A percentile compares a stretch with the other conserved stretches of the same genome.
phyloP scores from a whole-genome alignment of 2,113 vertebrate species.

The Phodopus roborovskii region DNA sequence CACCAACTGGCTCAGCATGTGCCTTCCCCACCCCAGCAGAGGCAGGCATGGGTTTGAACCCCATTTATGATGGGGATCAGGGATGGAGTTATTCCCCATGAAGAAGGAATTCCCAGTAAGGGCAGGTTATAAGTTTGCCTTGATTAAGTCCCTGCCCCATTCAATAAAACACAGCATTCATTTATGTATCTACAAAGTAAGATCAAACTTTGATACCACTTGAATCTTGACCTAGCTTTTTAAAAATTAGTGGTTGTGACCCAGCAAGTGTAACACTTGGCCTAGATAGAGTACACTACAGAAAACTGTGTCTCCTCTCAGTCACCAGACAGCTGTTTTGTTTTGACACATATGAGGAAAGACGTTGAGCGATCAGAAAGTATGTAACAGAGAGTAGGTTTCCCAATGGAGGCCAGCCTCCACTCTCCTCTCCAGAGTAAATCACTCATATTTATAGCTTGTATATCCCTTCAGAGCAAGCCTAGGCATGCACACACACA shows the following conservation, averaged over 20 bases:
- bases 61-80: too few relatives aligned
- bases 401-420: not conserved
- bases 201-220: not conserved
- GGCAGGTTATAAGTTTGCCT: too few relatives aligned
- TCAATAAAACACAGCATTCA: not conserved
- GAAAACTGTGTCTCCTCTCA: not conserved
- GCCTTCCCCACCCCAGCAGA: too few relatives aligned
- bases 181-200: not conserved
- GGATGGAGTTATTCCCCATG: too few relatives aligned
- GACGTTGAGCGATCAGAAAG: not conserved
- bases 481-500: constrained; percentile 50
- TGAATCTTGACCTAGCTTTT: constrained; percentile 31
- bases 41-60: too few relatives aligned
- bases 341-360: constrained; percentile 2
- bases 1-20: too few relatives aligned
- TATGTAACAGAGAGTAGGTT: not conserved
- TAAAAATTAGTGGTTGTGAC: not conserved
- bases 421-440: not conserved
- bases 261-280: not conserved
- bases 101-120: too few relatives aligned
- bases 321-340: not conserved
- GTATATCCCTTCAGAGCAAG: constrained; percentile 56
- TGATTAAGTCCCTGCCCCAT: too few relatives aligned
- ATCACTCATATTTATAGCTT: constrained; percentile 31
- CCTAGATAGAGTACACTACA: not conserved